Evolutionary conservation across 2,888 invertebrate genomes (phyloP), one percentile per base, ranked within the genome.

Genomic region (Punctoribates punctum): DNA sequence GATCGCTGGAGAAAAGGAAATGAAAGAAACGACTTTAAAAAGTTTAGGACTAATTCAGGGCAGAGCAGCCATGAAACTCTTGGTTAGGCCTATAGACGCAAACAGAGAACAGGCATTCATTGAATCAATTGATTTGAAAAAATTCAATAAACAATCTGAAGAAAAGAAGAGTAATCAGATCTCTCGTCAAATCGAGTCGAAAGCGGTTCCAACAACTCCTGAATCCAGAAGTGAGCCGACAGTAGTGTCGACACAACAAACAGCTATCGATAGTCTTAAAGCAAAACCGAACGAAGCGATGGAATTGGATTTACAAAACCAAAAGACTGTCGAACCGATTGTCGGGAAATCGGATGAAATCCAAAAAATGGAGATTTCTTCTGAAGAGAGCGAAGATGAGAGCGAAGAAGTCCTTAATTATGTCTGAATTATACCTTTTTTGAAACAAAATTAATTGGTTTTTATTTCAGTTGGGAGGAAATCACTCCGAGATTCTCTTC

Each of bases 31-130:
- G 74, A 90, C 90, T 0, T 86, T 95, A 34, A 88, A 89, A 81
- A 89, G 89, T 67, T 84, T 95, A 75, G 95, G 94, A 15, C 85
- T 95, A 73, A 89, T 90, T 54, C 86, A 87, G 78, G 93, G 93
- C 8, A 88, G 90, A 83, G 93, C 91, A 17, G 88, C 92, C 83
- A 85, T 94, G 79, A 84, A 85, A 83, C 77, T 42, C 60, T n/a
- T 77, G 42, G 42, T 51, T 20, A 54, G 73, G 6, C 23, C 51
- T 17, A 54, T 17, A 0, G 57, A 73, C 17, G 42, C 34, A 5
- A 1, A 5, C 20, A 51, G 20, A 42, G 60, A 13, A 60, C 75
- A 75, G 25, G 72, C 70, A 62, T 75, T 73, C 48, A 62, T 73
- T 3, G 75, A 75, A 54, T 51, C 70, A 27, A 23, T 75, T 20